These are phyloP conservation scores for Stenotaenia linearis DNA, from an alignment of 2,888 invertebrate species.

Conservation along the genomic window DNA sequence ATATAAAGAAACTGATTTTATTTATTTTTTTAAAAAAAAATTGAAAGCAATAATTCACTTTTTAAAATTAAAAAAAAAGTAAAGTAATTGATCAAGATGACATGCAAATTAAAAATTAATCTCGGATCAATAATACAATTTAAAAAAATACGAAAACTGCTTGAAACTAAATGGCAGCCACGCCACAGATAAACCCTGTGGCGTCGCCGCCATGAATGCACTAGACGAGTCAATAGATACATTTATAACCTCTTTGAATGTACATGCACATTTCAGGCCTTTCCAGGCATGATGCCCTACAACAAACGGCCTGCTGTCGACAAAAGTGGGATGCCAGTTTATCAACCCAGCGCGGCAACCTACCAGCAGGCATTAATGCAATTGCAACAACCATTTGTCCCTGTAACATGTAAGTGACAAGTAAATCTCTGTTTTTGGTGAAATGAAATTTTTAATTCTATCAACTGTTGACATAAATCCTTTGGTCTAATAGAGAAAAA, in stretches of 20 bases:
- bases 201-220: not conserved
- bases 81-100: conserved; percentile 18
- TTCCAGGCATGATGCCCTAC: conserved; percentile 92
- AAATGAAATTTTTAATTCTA: not conserved
- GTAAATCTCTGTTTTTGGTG: conserved; percentile 11
- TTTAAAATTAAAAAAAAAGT: not conserved
- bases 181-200: not conserved
- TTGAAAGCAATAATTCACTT: not conserved
- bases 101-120: conserved; percentile 14
- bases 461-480: not conserved
- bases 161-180: not conserved
- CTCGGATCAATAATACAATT: conserved; percentile 1
- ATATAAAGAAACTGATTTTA: not conserved
- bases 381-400: conserved; percentile 85
- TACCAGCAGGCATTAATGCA: conserved; percentile 79
- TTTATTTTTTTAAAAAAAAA: not conserved
- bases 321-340: conserved; percentile 93
- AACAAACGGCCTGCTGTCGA: conserved; percentile 87
- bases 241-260: not conserved
- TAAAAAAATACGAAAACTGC: conserved; percentile 6
- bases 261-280: conserved; percentile 59
- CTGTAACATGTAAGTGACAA: conserved; percentile 95
- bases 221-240: not conserved
- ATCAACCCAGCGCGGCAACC: conserved; percentile 77
- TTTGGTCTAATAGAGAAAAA: not conserved